phyloP scores from a whole-genome alignment of 1,140 invertebrate species.

The Drosophila arawakana region DNA sequence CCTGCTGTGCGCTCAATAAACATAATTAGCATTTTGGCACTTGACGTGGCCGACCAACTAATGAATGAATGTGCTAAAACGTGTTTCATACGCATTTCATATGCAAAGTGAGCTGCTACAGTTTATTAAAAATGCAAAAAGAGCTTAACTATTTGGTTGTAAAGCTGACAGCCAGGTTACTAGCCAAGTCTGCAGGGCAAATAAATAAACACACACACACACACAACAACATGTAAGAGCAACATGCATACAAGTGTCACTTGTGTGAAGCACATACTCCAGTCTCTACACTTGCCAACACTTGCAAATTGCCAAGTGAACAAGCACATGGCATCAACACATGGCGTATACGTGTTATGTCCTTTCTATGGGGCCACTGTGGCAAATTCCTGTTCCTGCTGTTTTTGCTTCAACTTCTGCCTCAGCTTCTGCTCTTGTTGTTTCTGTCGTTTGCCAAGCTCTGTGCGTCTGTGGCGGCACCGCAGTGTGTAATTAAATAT shows the following conservation, averaged over 20 bases:
- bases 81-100: conserved; percentile 54
- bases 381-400: conserved; percentile 11
- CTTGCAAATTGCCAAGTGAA: conserved; percentile 76
- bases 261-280: conserved; percentile 77
- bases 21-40: conserved; percentile 81
- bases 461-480: conserved; percentile 52
- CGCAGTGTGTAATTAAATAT: conserved; percentile 82
- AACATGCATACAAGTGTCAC: conserved; percentile 75
- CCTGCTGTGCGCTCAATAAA: conserved; percentile 69
- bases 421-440: conserved; percentile 12
- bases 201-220: conserved; percentile 72
- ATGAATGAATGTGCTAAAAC: conserved; percentile 71
- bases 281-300: conserved; percentile 68
- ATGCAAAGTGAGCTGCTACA: conserved; percentile 68
- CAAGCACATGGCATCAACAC: conserved; percentile 48
- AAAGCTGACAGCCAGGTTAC: conserved; percentile 53
- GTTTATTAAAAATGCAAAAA: conserved; percentile 81
- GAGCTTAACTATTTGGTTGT: conserved; percentile 76
- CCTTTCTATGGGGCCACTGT: conserved; percentile 15
- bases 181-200: conserved; percentile 67
- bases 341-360: conserved; percentile 48
- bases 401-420: neutral
- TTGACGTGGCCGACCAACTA: conserved; percentile 69
- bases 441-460: conserved; percentile 29
- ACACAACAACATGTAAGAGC: conserved; percentile 34